These are phyloP conservation scores for Stramonita haemastoma DNA, from an alignment of 2,888 invertebrate species.

Conservation along the genomic window DNA sequence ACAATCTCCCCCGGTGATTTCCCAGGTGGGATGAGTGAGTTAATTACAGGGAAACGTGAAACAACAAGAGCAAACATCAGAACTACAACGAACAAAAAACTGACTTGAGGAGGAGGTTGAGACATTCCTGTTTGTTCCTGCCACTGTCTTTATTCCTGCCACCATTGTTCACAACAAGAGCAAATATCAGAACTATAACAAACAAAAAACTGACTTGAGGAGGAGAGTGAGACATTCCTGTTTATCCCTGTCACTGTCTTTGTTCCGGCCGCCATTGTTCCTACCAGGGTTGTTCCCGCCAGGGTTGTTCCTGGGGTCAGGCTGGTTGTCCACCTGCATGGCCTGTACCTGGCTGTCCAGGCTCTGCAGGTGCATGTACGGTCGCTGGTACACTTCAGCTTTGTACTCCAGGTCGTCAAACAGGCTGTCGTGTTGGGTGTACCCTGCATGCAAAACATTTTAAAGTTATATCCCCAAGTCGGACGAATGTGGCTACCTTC, in stretches of 20 bases:
- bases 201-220: conserved; percentile 51
- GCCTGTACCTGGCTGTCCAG: conserved; percentile 40
- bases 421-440: conserved; percentile 51
- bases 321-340: background rate
- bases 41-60: too few relatives aligned
- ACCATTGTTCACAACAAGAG: too few relatives aligned
- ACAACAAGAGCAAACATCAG: too few relatives aligned
- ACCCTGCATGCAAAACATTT: conserved; percentile 41
- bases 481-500: too few relatives aligned
- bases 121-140: conserved; percentile 52
- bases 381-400: conserved; percentile 62
- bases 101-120: conserved; percentile 55
- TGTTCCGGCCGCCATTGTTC: too few relatives aligned
- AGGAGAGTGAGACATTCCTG: conserved; percentile 54
- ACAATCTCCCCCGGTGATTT: too few relatives aligned
- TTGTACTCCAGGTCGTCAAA: conserved; percentile 63
- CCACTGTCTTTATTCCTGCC: too few relatives aligned
- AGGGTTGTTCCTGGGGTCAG: background rate
- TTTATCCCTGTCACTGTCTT: conserved; percentile 44
- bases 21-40: too few relatives aligned
- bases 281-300: too few relatives aligned
- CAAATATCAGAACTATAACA: background rate
- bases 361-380: conserved; percentile 62
- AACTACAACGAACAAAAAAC: conserved; percentile 22
- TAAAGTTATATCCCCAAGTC: too few relatives aligned